phyloP scores from a whole-genome alignment of 2,888 invertebrate species.

The Azorinus chamasolen region DNA sequence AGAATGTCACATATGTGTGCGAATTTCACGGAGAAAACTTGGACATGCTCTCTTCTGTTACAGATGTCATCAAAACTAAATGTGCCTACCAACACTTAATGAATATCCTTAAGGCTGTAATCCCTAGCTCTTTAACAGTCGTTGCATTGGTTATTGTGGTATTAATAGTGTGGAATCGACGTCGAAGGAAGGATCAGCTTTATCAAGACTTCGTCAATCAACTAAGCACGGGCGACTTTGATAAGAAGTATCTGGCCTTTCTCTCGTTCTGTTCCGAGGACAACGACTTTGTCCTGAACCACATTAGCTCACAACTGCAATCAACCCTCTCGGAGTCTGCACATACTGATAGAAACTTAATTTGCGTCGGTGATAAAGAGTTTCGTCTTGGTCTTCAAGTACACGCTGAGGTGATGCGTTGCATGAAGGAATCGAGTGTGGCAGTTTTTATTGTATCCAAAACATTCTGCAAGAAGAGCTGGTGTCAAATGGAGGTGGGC shows the following conservation, averaged over 20 bases:
- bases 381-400: constrained; percentile 21
- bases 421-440: constrained; percentile 28
- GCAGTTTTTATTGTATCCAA: constrained; percentile 29
- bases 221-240: not conserved
- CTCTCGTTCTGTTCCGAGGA: constrained; percentile 31
- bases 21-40: constrained; percentile 1
- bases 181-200: not conserved
- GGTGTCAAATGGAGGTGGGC: constrained; percentile 35
- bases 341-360: constrained; percentile 5
- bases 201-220: not conserved
- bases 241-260: constrained; percentile 14
- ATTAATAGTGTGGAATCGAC: not conserved
- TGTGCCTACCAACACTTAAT: not conserved
- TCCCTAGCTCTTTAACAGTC: not conserved
- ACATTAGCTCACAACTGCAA: constrained; percentile 18
- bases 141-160: not conserved
- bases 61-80: not conserved
- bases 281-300: constrained; percentile 17
- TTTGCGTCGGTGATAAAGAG: constrained; percentile 20
- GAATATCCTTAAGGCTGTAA: not conserved
- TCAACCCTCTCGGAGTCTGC: constrained; percentile 1
- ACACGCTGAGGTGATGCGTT: constrained; percentile 21
- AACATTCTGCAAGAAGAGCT: constrained; percentile 25
- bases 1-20: not conserved
- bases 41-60: not conserved